Percentiles rank a stretch among this genome's conserved stretches.
Evolutionary conservation across 2,113 vertebrate species (phyloP).

Genomic region (Tapirus terrestris): DNA sequence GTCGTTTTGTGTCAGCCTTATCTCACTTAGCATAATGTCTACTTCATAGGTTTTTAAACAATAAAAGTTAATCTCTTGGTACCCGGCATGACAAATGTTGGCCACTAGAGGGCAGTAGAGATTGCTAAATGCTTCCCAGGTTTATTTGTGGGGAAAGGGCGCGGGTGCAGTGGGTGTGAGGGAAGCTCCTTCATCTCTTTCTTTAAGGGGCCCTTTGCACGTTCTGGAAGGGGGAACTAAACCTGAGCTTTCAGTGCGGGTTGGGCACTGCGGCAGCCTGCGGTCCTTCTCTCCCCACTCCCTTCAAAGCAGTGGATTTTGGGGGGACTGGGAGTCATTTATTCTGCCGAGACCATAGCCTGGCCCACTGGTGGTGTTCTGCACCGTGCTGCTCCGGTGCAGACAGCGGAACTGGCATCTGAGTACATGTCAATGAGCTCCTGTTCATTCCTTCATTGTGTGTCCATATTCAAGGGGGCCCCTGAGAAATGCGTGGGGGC

Average conservation of each 20-base stretch:
- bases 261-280: neutral
- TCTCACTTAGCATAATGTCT: neutral
- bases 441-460: neutral
- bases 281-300: neutral
- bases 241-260: neutral
- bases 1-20: neutral
- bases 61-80: neutral
- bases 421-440: neutral
- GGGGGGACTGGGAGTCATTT: neutral
- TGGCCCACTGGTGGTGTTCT: neutral
- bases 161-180: fast-evolving
- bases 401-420: neutral
- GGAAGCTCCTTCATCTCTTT: fast-evolving
- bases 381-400: neutral
- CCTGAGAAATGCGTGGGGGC: neutral
- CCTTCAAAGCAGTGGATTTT: neutral
- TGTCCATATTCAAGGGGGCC: neutral
- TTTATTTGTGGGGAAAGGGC: fast-evolving
- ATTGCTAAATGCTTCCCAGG: slow-evolving; percentile 60
- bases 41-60: neutral
- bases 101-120: slow-evolving; percentile 86
- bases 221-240: neutral
- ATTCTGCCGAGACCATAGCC: neutral
- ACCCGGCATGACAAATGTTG: neutral
- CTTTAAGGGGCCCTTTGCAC: neutral